These are phyloP conservation scores for Cichladusa arquata DNA, from an alignment of 2,113 vertebrate species.

Conservation along the genomic window DNA sequence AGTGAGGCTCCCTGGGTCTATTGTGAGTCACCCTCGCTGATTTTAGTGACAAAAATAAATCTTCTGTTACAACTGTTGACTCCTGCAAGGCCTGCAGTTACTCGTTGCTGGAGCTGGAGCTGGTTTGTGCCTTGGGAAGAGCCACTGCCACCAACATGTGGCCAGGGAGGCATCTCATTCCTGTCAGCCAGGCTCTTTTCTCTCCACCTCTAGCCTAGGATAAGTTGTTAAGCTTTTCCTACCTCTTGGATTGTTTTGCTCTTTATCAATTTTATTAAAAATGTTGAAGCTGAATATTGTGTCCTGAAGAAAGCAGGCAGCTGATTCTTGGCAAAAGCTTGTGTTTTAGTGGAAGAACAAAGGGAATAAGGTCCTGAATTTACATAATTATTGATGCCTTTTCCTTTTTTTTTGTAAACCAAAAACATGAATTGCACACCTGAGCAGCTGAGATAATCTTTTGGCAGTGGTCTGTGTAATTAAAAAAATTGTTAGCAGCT, in stretches of 20 bases:
- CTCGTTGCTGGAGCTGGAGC: background rate
- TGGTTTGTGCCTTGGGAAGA: background rate
- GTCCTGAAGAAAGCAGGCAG: background rate
- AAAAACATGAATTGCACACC: background rate
- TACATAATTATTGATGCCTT: background rate
- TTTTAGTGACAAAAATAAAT: background rate
- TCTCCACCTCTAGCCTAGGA: background rate
- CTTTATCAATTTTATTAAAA: background rate
- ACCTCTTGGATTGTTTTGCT: background rate
- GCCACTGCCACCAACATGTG: background rate
- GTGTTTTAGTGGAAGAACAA: background rate
- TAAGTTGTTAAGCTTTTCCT: background rate
- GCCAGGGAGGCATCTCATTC: background rate
- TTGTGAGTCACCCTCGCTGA: conserved; percentile 22
- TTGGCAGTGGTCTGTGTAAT: background rate
- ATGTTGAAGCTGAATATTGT: background rate
- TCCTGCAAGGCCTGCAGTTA: background rate
- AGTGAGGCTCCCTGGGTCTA: background rate
- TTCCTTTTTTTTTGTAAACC: background rate
- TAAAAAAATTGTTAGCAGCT: background rate
- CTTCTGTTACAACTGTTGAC: background rate
- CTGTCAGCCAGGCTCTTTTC: background rate
- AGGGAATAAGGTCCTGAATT: background rate
- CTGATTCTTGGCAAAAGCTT: background rate
- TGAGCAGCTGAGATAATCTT: background rate